phyloP scores from a whole-genome alignment of 2,113 vertebrate genomes.

The Catharus fuscescens region DNA sequence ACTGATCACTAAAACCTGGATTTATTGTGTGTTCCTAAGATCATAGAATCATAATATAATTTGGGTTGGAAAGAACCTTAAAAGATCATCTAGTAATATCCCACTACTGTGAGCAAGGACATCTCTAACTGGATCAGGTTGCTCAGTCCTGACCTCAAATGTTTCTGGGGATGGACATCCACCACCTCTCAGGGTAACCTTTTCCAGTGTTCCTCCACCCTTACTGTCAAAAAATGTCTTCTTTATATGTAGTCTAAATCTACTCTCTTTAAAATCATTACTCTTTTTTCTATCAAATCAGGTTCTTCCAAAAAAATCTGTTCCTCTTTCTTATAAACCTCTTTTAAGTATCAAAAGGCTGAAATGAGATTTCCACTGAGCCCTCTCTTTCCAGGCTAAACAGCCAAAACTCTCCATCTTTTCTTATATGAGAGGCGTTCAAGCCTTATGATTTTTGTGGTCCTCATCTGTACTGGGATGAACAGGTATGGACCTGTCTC shows the following conservation, averaged over 20 bases:
- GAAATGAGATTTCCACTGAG: background rate
- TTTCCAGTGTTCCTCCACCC: background rate
- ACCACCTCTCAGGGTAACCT: background rate
- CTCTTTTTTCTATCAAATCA: background rate
- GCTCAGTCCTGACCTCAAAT: background rate
- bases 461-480: accelerated
- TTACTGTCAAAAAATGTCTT: background rate
- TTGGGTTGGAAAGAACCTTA: background rate
- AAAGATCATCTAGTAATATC: background rate
- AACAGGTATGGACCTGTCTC: background rate
- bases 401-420: background rate
- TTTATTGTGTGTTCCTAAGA: background rate
- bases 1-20: background rate
- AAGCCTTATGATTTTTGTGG: background rate
- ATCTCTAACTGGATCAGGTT: background rate
- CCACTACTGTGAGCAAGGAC: background rate
- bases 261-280: background rate
- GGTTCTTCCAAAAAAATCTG: background rate
- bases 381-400: background rate
- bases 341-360: background rate
- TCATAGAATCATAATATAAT: background rate
- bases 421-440: background rate
- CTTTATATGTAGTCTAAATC: background rate
- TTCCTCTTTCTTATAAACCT: background rate
- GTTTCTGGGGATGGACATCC: background rate